Percentiles rank a stretch among this genome's conserved stretches.
Evolutionary conservation across 2,113 vertebrate genomes (phyloP).

Genomic region (Phasianus colchicus): DNA sequence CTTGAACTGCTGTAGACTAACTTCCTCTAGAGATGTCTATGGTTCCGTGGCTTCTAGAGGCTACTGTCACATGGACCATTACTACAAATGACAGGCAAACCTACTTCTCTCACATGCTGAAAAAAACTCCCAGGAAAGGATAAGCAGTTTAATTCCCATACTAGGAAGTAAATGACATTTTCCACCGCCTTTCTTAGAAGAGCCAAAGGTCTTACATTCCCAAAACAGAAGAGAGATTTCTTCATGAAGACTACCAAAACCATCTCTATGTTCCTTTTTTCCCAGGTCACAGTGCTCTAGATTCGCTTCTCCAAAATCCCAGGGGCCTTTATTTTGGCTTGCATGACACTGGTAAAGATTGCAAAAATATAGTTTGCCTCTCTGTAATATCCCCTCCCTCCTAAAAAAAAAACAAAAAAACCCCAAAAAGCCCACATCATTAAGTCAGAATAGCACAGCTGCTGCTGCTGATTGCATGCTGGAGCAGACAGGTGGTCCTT

Average conservation of each 20-base stretch:
- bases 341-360: not conserved
- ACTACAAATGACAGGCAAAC: not conserved
- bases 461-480: not conserved
- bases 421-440: not conserved
- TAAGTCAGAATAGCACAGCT: not conserved
- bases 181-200: not conserved
- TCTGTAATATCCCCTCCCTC: not conserved
- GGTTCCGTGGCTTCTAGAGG: not conserved
- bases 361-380: not conserved
- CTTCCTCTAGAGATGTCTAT: not conserved
- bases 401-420: not conserved
- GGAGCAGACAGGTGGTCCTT: not conserved
- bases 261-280: not conserved
- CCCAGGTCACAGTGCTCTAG: not conserved
- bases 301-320: not conserved
- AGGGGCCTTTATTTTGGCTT: not conserved
- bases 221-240: not conserved
- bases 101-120: not conserved
- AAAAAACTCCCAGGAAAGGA: not conserved
- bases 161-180: not conserved
- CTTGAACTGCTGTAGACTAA: not conserved
- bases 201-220: not conserved
- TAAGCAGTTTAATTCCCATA: not conserved
- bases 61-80: not conserved
- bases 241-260: not conserved